These are phyloP conservation scores for Drosophila gunungcola DNA, from an alignment of 1,140 invertebrate genomes.

Conservation along the genomic window DNA sequence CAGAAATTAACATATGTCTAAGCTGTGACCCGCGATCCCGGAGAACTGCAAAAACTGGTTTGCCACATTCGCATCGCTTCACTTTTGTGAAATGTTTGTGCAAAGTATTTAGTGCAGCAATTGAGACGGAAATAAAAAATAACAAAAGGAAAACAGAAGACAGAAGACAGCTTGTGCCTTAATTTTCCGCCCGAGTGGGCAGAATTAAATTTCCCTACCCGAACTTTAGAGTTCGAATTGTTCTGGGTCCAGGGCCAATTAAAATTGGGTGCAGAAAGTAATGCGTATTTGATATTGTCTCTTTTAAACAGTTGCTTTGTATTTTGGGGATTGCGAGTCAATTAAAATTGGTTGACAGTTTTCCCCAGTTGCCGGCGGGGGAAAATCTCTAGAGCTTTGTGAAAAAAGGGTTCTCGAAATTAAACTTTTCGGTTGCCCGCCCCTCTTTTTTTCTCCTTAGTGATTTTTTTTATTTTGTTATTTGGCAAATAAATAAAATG, in stretches of 20 bases:
- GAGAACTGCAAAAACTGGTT: constrained; percentile 51
- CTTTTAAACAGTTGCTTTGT: constrained; percentile 23
- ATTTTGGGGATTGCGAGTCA: constrained; percentile 65
- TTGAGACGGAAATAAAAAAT: constrained; percentile 71
- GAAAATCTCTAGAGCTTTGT: constrained; percentile 37
- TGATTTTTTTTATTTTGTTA: constrained; percentile 18
- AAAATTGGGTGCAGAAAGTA: constrained; percentile 63
- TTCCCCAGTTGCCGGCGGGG: constrained; percentile 6
- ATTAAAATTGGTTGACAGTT: constrained; percentile 79
- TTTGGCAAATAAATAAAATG: constrained; percentile 78
- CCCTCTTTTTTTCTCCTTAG: constrained; percentile 1
- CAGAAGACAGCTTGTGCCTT: constrained; percentile 51
- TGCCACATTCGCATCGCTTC: constrained; percentile 30
- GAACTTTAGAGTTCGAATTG: constrained; percentile 9
- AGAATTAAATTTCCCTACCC: constrained; percentile 54
- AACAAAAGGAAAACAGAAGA: constrained; percentile 35
- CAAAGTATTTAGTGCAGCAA: constrained; percentile 75
- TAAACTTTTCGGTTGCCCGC: constrained; percentile 31
- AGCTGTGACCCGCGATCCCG: constrained; percentile 45
- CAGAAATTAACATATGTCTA: constrained; percentile 66
- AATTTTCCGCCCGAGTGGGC: constrained; percentile 65
- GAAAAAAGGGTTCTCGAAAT: constrained; percentile 62
- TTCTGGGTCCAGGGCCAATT: constrained; percentile 56
- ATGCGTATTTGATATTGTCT: constrained; percentile 68
- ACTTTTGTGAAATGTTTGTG: constrained; percentile 49